Base-by-base conservation (phyloP, 2,888 invertebrate species). In the Dolomedes plantarius region DNA sequence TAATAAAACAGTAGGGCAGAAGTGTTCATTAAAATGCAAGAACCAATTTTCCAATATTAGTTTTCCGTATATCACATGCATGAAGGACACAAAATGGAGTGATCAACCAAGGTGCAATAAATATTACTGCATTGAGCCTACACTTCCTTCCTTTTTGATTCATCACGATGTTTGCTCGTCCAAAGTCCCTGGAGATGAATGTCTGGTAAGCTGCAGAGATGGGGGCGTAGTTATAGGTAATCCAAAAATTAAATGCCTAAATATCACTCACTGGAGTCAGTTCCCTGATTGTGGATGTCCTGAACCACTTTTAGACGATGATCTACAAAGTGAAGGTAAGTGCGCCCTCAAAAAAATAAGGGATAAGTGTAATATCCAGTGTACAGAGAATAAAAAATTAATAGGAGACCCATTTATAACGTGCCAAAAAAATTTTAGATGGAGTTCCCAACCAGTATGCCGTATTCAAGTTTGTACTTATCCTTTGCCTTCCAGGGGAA, bases 271-370 rank as follows among this genome's bases (percentile, higher is more conserved):
- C 16, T 80, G 67, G 67, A 73, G 36, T 23, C 0, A 3, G 32
- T 19, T 50, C 0, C 80, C 80, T 2, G 36, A 50, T 19, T 80
- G 80, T 19, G 29, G 50, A 1, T 73, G 80, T 19, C 36, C 67
- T 1, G 0, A n/a, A 13, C 67, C 56, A 0, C 1, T 9, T n/a
- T 16, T 71, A 19, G 2, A 28, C 0, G 7, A 31, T 9, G 7
- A 67, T 19, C 27, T 80, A 5, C 36, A 28, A 56, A 67, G 13
- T 1, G n/a, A 32, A 19, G 50, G 13, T 7, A 39, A 73, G 7
- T 80, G 80, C 41, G 39, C 16, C 0, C 32, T 46, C 0, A 76
- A 64, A 32, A 11, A 28, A 13, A 9, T 27, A 13, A 46, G 56
- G 0, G 23, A 39, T 1, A 29, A n/a, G 9, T 82, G 76, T 11